phyloP scores from a whole-genome alignment of 64 coral and sea anemone genomes.

The Porites australiensis region DNA sequence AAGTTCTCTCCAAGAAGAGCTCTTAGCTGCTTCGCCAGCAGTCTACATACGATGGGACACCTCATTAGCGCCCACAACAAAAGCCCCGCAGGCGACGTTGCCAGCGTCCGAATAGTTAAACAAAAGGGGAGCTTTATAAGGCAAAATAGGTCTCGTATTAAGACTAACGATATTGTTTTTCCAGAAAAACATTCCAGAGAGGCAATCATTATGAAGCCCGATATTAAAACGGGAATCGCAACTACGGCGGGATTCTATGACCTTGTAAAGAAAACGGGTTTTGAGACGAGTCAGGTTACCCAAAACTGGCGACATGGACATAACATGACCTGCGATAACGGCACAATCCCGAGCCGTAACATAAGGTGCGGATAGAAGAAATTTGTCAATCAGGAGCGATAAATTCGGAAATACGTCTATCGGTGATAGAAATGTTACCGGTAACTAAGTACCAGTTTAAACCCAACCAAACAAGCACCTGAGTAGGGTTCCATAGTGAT shows the following conservation, averaged over 20 bases:
- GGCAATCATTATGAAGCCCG: no score
- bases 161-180: constrained; percentile 63
- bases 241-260: constrained; percentile 31
- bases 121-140: constrained; percentile 40
- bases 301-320: constrained; percentile 70
- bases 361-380: constrained; percentile 49
- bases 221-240: no score
- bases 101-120: constrained; percentile 55
- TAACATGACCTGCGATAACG: constrained; percentile 42
- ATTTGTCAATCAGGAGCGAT: constrained; percentile 27
- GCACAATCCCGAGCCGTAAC: constrained; percentile 62
- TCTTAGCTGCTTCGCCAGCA: background rate
- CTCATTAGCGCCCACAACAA: constrained; percentile 22
- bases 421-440: constrained; percentile 38
- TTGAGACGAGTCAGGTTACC: constrained; percentile 48
- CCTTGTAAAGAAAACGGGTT: constrained; percentile 48
- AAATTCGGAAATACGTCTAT: constrained; percentile 40
- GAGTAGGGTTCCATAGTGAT: constrained; percentile 58
- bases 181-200: no score
- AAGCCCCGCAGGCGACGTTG: constrained; percentile 45
- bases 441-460: constrained; percentile 46
- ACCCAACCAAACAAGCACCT: constrained; percentile 53
- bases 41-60: constrained; percentile 57
- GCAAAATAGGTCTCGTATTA: constrained; percentile 20
- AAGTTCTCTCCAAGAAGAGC: background rate